Evolutionary conservation across 2,888 invertebrate species (phyloP), one percentile per base, ranked within the genome.

Genomic region (Drepana falcataria): DNA sequence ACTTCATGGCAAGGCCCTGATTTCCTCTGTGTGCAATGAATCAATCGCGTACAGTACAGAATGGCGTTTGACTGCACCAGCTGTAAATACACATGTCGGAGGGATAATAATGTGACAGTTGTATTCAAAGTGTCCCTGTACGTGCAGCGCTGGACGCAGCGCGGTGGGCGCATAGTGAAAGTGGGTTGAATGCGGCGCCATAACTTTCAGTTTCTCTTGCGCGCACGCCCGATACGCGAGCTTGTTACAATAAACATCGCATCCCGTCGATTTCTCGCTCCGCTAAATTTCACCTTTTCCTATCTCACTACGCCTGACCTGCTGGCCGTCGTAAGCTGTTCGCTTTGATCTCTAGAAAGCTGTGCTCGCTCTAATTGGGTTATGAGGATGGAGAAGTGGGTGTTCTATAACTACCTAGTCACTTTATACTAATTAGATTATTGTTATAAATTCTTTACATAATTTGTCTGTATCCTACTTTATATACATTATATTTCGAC

Each of bases 171-270:
- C 55, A 68, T 82, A 90, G 90, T 90, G 90, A 91, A 91, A 91
- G 90, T 91, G 89, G 90, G 90, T 89, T 90, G 90, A 81, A 82
- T 83, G 83, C 86, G 84, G 81, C 85, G 85, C 84, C 82, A 87
- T 88, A 85, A 90, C 90, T 90, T 90, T 90, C 89, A 83, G 84
- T 91, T 90, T 90, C 89, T 88, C 88, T 88, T 83, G 87, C 81
- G 79, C 77, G 79, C 82, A 79, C 82, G 85, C 85, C 79, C 79
- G 83, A 79, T 80, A 44, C 82, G 81, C 81, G 77, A 77, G 83
- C 83, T 86, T 85, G 87, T 85, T 89, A 90, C 89, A 89, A 90
- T 89, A 89, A 88, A 86, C 87, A 84, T 86, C 81, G 85, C 88
- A 87, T 88, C 89, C 88, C 87, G 87, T 80, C 86, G 89, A 90